Evolutionary conservation across 2,888 invertebrate species (phyloP).

Genomic region (Brassicogethes aeneus): DNA sequence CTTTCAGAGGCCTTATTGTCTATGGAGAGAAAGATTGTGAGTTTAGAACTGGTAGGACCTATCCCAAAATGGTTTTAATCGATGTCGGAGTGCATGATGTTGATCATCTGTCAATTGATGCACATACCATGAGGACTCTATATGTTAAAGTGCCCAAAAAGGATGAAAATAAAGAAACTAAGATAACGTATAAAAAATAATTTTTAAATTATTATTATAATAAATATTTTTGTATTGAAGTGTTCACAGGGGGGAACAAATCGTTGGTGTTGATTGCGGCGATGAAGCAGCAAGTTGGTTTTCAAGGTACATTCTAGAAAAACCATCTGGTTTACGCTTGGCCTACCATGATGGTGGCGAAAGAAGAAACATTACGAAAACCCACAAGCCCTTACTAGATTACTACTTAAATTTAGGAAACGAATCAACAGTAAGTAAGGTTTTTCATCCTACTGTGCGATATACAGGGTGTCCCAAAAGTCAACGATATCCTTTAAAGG

Average conservation of each 20-base stretch:
- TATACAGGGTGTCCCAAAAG: too few relatives aligned
- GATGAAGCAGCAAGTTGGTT: constrained; percentile 53
- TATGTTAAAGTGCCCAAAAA: constrained; percentile 37
- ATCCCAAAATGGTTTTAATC: constrained; percentile 42
- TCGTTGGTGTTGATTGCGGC: constrained; percentile 53
- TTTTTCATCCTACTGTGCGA: too few relatives aligned
- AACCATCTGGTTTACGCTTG: constrained; percentile 30
- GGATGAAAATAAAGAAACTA: constrained; percentile 16
- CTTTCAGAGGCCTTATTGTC: constrained; percentile 37
- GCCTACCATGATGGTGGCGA: constrained; percentile 32
- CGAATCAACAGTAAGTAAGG: constrained; percentile 24
- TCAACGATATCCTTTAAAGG: too few relatives aligned
- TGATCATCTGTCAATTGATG: constrained; percentile 38
- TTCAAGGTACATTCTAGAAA: constrained; percentile 38
- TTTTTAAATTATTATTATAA: not conserved
- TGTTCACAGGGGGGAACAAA: constrained; percentile 30
- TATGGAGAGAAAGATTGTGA: constrained; percentile 37
- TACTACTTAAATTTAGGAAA: constrained; percentile 29
- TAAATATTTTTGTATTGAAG: constrained; percentile 11
- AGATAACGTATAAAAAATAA: constrained; percentile 20
- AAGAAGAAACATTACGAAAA: constrained; percentile 24
- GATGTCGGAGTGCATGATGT: constrained; percentile 38
- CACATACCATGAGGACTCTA: constrained; percentile 40
- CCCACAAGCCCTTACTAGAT: constrained; percentile 22
- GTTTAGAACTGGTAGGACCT: constrained; percentile 40